A percentile compares a stretch with the other conserved stretches of the same genome.
Conservation (phyloP, 2,797 vertebrate genomes). For the Furcifer pardalis region DNA sequence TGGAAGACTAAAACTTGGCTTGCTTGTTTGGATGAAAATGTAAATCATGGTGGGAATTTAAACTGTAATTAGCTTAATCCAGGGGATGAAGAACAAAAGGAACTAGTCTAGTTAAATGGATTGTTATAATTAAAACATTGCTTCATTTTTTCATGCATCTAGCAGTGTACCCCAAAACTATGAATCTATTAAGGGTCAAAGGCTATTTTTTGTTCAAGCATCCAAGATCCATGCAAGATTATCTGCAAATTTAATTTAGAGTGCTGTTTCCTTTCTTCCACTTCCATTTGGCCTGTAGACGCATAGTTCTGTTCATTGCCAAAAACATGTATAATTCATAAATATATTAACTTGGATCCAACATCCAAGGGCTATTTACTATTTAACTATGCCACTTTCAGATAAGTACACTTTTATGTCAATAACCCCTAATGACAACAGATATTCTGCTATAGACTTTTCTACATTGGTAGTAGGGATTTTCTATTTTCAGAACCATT, state of each 20-base stretch:
- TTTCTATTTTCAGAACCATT: not conserved
- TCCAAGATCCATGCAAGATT: not conserved
- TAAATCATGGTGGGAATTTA: not conserved
- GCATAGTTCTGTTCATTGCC: rapidly evolving
- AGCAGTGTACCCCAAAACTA: rapidly evolving
- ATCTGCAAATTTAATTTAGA: not conserved
- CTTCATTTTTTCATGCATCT: not conserved
- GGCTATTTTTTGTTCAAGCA: not conserved
- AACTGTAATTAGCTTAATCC: not conserved
- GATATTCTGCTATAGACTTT: not conserved
- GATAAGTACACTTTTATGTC: not conserved
- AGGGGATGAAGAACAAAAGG: not conserved
- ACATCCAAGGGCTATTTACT: not conserved
- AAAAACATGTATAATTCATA: slow-evolving; percentile 4
- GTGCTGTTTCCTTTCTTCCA: slow-evolving; percentile 11
- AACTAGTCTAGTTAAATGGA: not conserved
- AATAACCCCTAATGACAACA: not conserved
- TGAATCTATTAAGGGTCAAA: not conserved
- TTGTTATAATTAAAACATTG: not conserved
- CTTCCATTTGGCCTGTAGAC: not conserved
- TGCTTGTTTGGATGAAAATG: not conserved
- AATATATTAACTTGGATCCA: not conserved
- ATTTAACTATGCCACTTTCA: not conserved
- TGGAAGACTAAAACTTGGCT: not conserved
- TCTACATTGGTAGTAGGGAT: not conserved